Conservation (phyloP, 2,888 invertebrate genomes). For the Dasysyrphus albostriatus region DNA sequence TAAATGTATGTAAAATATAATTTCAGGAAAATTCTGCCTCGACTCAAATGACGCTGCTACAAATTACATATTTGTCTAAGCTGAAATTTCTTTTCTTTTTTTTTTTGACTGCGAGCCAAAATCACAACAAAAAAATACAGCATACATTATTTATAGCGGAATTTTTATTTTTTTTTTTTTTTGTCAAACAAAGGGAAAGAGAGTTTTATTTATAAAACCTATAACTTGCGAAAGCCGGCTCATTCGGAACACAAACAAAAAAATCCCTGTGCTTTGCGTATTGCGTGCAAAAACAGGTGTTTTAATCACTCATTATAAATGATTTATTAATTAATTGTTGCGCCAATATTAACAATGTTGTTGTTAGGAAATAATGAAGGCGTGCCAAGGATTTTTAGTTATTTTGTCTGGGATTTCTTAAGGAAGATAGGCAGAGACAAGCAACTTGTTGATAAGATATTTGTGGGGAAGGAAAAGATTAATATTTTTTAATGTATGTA, state of each 20-base stretch:
- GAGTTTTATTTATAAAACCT: conserved; percentile 23
- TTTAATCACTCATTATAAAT: conserved; percentile 33
- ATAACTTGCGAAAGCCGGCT: conserved; percentile 52
- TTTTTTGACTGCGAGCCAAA: neutral
- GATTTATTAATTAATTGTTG: conserved; percentile 39
- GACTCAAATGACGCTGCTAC: neutral
- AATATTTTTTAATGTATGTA: neutral
- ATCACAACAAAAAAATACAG: neutral
- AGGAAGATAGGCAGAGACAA: conserved; percentile 10
- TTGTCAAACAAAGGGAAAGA: neutral
- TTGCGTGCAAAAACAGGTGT: conserved; percentile 62
- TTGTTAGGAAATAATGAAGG: conserved; percentile 11
- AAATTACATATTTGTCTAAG: no score
- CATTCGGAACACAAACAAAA: conserved; percentile 5
- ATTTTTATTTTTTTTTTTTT: no score
- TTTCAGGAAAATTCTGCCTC: neutral
- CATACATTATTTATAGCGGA: conserved; percentile 14
- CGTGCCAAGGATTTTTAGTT: conserved; percentile 22
- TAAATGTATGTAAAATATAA: neutral
- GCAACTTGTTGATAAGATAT: conserved; percentile 19
- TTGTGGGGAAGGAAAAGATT: neutral
- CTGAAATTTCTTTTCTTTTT: neutral
- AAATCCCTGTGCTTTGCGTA: neutral
- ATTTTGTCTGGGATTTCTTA: conserved; percentile 13
- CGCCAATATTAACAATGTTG: conserved; percentile 23